Evolutionary conservation across 2,797 vertebrate genomes (phyloP), one percentile per base, ranked within the genome.

Genomic region (Telmatherina bonti): DNA sequence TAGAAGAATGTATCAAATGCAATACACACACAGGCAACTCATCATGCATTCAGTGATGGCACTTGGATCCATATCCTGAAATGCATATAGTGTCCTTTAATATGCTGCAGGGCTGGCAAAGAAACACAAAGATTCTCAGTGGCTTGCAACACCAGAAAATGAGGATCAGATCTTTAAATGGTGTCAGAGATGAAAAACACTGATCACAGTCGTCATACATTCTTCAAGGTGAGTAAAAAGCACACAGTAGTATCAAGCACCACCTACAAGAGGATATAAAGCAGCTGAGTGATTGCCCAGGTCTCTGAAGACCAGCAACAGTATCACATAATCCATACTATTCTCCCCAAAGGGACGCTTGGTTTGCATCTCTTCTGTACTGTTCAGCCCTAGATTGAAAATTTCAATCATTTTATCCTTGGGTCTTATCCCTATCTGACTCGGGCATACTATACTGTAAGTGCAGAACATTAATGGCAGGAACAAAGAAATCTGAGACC

Each of bases 281-380:
- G 88, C 81, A 82, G 76, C 75, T 81, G 77, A 91, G 79, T 81
- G 88, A 90, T 91, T 85, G 86, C 77, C 70, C 70, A 54, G 67
- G 83, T 86, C 87, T 86, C 86, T 83, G 80, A 65, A 81, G 90
- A 87, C 79, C 82, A 82, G 87, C 85, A 84, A 83, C 76, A 70
- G 81, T 72, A 89, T 89, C 75, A 71, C 84, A 82, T 88, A 90
- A 91, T 91, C 88, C 77, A 89, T 91, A 91, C 86, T 65, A 74
- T 66, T 78, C 81, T 74, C 75, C 79, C 89, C 84, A 82, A 82
- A 87, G 89, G 84, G 84, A 90, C 20, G 65, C 87, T 84, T 85
- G 85, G 83, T 88, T 92, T 91, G 91, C 88, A 91, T 90, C 85
- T 90, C 86, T 89, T 88, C 85, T 64, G 65, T 59, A 71, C 81